Percentiles rank a stretch among this genome's conserved stretches.
These are phyloP conservation scores for Arizona elegans DNA, from an alignment of 2,113 vertebrate species.

Conservation along the genomic window DNA sequence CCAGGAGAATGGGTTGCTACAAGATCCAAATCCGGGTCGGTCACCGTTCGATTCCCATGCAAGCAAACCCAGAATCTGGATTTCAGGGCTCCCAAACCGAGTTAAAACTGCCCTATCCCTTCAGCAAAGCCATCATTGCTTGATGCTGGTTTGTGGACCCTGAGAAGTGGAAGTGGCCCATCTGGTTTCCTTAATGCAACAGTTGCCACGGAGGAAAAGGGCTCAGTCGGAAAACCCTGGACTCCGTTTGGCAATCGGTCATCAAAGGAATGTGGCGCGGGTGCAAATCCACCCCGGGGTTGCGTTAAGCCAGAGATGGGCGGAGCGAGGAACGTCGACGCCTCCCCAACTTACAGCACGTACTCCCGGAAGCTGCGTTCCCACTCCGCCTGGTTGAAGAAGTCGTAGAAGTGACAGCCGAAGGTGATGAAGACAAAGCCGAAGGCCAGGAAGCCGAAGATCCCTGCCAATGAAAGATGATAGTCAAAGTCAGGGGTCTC, in stretches of 20 bases:
- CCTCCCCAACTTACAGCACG: constrained; percentile 81
- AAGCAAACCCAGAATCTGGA: background rate
- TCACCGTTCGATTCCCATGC: background rate
- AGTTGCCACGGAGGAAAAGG: background rate
- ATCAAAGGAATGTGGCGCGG: background rate
- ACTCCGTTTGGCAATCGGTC: background rate
- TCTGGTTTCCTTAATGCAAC: background rate
- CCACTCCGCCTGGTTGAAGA: constrained; percentile 98
- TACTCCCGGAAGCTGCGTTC: constrained; percentile 97
- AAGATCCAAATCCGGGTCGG: no score
- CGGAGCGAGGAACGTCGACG: fast-evolving
- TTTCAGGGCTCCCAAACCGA: background rate
- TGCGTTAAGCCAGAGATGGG: background rate
- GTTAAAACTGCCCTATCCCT: background rate
- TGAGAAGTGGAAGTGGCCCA: background rate
- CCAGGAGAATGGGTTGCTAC: no score
- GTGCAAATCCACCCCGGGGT: fast-evolving
- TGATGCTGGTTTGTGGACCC: background rate
- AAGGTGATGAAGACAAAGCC: constrained; percentile 97
- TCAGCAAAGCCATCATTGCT: background rate
- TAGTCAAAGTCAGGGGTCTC: no score
- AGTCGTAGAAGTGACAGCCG: constrained; percentile 97
- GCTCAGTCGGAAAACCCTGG: background rate
- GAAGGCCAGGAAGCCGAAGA: constrained; percentile 95
- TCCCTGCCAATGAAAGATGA: constrained; percentile 70